Conservation (phyloP, 2,113 vertebrate genomes). For the Neogobius melanostomus region DNA sequence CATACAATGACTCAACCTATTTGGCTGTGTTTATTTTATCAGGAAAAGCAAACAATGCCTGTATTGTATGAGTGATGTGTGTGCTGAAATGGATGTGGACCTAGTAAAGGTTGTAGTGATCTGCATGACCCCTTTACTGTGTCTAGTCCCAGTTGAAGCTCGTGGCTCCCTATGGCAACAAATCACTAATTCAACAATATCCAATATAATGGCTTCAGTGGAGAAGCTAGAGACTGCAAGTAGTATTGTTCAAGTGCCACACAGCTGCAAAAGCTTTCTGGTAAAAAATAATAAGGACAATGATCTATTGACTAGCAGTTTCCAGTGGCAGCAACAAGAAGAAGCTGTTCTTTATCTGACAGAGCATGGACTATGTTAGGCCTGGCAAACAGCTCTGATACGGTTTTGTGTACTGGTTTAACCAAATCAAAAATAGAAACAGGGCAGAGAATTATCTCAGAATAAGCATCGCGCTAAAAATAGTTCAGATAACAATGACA, state of each 20-base stretch:
- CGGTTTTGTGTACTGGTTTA: background rate
- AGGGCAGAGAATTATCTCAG: background rate
- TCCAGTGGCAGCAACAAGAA: constrained; percentile 49
- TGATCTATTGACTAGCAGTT: constrained; percentile 45
- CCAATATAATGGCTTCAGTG: background rate
- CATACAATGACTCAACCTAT: constrained; percentile 28
- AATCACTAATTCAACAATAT: background rate
- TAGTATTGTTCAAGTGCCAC: constrained; percentile 28
- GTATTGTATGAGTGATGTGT: constrained; percentile 34
- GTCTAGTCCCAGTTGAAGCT: constrained; percentile 31
- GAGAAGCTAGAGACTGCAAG: constrained; percentile 1
- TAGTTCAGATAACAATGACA: background rate
- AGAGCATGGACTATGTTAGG: background rate
- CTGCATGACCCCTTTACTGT: constrained; percentile 18
- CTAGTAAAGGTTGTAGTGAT: constrained; percentile 18
- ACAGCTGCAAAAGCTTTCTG: constrained; percentile 67
- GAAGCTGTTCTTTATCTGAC: constrained; percentile 27
- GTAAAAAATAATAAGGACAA: constrained; percentile 37
- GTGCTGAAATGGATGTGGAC: background rate
- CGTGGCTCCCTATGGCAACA: constrained; percentile 4
- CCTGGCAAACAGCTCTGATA: background rate
- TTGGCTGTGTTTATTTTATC: constrained; percentile 20
- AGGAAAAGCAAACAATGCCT: constrained; percentile 43
- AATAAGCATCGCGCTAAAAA: background rate
- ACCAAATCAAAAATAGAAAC: constrained; percentile 1